These are phyloP conservation scores for Argyra leucocephala DNA, from an alignment of 2,888 invertebrate genomes.

Conservation along the genomic window DNA sequence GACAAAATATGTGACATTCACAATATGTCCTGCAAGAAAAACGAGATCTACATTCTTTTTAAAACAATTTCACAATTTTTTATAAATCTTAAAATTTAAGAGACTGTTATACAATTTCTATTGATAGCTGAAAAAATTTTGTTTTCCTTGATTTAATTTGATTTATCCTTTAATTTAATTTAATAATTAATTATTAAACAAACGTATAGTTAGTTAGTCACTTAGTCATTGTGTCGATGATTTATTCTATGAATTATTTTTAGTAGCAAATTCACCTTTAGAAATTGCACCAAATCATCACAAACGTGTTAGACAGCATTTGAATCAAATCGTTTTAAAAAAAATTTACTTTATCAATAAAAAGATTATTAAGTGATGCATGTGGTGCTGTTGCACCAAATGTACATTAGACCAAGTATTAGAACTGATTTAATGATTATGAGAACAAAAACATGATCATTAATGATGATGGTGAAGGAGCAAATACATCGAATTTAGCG, in stretches of 20 bases:
- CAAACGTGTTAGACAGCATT: constrained; percentile 68
- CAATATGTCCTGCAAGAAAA: no score
- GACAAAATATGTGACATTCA: no score
- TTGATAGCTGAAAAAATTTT: no score
- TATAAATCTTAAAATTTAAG: no score
- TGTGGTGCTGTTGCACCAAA: constrained; percentile 85
- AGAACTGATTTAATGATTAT: constrained; percentile 81
- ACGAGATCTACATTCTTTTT: no score
- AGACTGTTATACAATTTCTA: no score
- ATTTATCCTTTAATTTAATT: no score
- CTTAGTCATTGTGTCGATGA: constrained; percentile 74
- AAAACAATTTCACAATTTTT: no score
- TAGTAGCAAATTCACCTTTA: constrained; percentile 69
- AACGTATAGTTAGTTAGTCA: no score
- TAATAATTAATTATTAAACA: no score
- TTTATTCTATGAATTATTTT: constrained; percentile 73
- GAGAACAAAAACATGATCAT: constrained; percentile 70
- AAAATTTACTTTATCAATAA: constrained; percentile 70
- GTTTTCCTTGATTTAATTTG: no score
- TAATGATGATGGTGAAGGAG: constrained; percentile 57
- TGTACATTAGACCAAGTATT: constrained; percentile 75
- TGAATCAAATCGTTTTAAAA: constrained; percentile 59
- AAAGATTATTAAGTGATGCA: constrained; percentile 72
- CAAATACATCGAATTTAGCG: constrained; percentile 49
- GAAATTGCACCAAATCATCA: constrained; percentile 87